Evolutionary conservation across 2,113 vertebrate species (phyloP), one percentile per base, ranked within the genome.

Genomic region (Petrocephalus microphthalmus): DNA sequence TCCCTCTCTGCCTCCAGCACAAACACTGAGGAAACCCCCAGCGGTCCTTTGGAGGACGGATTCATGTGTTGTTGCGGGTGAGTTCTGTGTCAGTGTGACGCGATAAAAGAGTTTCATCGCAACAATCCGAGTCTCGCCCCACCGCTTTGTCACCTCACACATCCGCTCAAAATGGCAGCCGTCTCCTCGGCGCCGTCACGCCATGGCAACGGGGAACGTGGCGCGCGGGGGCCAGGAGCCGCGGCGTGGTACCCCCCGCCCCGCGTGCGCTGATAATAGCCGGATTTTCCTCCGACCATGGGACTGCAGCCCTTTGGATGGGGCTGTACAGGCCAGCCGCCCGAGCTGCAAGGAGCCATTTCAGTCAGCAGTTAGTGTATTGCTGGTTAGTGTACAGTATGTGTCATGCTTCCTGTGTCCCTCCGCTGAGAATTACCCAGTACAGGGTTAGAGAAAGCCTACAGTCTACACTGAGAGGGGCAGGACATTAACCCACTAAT

Each of bases 151-250:
- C 57, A 54, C 49, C 53, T 85, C 74, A 53, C 83, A 52, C 13
- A 71, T 84, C 42, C 25, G 22, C 53, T 37, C 56, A 88, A 85
- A 45, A 82, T 83, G 42, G 25, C 53, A 57, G 33, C 11, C 42
- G 22, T 71, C 88, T 22, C 25, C 20, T 5, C 42, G 2, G 54
- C 2, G 60, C 81, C 33, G 22, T 89, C 91, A 89, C 86, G 25
- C 85, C 89, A 25, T 64, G 60, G 85, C 89, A 88, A 33, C 33
- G 85, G 67, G 88, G 90, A 54, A 49, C 17, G 20, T 49, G 86
- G 54, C 52, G 56, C 47, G 17, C 84, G 37, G 83, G 89, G 60
- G 85, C 87, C 85, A 51, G 56, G 90, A 92, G 90, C 91, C 89
- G 88, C 84, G 89, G 90, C 89, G 87, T 81, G 15, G 45, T 49